Percentiles rank a stretch among this genome's conserved stretches.
phyloP scores from a whole-genome alignment of 1,140 invertebrate genomes.

The Apocrypta bakeri region DNA sequence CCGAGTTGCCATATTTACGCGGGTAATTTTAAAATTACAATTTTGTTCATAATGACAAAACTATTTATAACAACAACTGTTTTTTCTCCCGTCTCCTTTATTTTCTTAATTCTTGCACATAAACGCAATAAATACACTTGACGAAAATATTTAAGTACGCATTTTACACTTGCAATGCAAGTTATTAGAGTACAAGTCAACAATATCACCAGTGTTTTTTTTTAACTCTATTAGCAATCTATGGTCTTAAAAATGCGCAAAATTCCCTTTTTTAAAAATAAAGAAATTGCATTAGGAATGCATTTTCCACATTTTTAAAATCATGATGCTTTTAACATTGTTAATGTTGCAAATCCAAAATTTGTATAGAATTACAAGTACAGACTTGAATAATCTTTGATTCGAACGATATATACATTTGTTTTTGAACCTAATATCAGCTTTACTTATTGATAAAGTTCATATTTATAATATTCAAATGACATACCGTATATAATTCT shows the following conservation, averaged over 20 bases:
- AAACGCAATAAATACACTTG: slow-evolving; percentile 3
- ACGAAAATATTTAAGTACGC: neutral
- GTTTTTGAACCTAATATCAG: too few relatives aligned
- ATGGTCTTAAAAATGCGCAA: neutral
- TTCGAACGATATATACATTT: too few relatives aligned
- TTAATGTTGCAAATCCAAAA: neutral
- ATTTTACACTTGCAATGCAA: neutral
- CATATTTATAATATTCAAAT: too few relatives aligned
- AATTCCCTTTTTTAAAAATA: neutral
- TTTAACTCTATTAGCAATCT: neutral
- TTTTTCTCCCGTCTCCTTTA: slow-evolving; percentile 10
- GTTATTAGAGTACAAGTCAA: neutral
- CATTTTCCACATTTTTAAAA: neutral
- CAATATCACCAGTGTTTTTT: slow-evolving; percentile 8
- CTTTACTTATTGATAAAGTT: too few relatives aligned
- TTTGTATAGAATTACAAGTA: neutral
- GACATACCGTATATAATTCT: too few relatives aligned
- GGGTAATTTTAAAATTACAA: too few relatives aligned
- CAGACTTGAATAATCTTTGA: too few relatives aligned
- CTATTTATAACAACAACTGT: neutral
- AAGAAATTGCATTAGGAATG: slow-evolving; percentile 2
- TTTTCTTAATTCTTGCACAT: slow-evolving; percentile 1
- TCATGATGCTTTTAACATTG: neutral
- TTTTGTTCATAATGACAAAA: neutral
- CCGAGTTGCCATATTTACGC: neutral